phyloP scores from a whole-genome alignment of 2,888 invertebrate genomes.

The Apodemia mormo region DNA sequence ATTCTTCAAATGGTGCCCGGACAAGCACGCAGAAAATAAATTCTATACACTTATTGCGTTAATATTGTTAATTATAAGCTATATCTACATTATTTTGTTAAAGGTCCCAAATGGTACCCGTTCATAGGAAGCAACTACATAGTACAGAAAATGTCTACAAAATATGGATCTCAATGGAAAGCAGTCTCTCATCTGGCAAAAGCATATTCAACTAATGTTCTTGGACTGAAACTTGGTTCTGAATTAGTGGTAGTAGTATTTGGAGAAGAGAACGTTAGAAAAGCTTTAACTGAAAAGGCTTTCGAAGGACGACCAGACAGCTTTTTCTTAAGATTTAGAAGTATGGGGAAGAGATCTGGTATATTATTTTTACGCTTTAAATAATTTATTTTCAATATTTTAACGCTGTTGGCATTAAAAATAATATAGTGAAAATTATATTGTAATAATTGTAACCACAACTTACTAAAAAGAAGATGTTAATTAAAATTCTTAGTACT shows the following conservation, averaged over 20 bases:
- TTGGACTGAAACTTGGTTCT: slow-evolving; percentile 84
- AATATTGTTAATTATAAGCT: too few relatives aligned
- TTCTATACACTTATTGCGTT: too few relatives aligned
- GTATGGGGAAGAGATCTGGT: slow-evolving; percentile 86
- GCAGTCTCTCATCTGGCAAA: slow-evolving; percentile 81
- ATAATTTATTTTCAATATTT: not conserved
- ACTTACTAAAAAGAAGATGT: too few relatives aligned
- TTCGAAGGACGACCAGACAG: slow-evolving; percentile 87
- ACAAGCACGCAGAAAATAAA: too few relatives aligned
- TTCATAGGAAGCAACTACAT: slow-evolving; percentile 42
- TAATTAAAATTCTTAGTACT: too few relatives aligned
- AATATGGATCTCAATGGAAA: slow-evolving; percentile 76
- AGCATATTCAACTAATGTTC: slow-evolving; percentile 82
- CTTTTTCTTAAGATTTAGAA: slow-evolving; percentile 84
- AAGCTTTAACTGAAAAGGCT: slow-evolving; percentile 82
- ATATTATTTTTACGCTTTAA: slow-evolving; percentile 31
- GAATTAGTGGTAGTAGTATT: slow-evolving; percentile 83
- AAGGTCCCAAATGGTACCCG: too few relatives aligned
- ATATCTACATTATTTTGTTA: too few relatives aligned
- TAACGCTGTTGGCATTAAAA: too few relatives aligned
- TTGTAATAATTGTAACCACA: too few relatives aligned
- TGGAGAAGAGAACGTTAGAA: slow-evolving; percentile 82
- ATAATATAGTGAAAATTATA: too few relatives aligned
- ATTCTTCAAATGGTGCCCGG: too few relatives aligned
- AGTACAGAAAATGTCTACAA: slow-evolving; percentile 49